Conservation (phyloP, 2,113 vertebrate species). For the Reinhardtius hippoglossoides region DNA sequence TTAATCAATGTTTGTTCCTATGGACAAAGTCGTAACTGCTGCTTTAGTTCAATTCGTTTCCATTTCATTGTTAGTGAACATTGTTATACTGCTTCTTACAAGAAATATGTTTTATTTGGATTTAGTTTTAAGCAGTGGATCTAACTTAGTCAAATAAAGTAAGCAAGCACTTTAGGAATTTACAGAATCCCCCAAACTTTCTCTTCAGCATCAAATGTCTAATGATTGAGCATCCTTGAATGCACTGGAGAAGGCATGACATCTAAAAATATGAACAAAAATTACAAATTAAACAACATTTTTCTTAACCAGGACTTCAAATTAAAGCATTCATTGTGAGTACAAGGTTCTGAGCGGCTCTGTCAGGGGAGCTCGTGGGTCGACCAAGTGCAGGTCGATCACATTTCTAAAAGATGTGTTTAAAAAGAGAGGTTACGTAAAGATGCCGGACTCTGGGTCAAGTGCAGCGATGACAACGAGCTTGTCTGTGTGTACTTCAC, state of each 20-base stretch:
- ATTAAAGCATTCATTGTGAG: conserved; percentile 26
- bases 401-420: conserved; percentile 7
- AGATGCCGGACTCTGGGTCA: conserved; percentile 42
- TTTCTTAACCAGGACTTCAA: not conserved
- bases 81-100: too few species aligned
- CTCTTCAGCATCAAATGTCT: not conserved
- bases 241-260: not conserved
- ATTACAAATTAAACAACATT: not conserved
- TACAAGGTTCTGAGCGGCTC: not conserved
- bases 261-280: not conserved
- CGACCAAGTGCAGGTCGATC: not conserved
- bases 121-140: too few species aligned
- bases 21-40: too few species aligned
- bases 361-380: not conserved
- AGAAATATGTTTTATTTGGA: not conserved
- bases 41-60: too few species aligned
- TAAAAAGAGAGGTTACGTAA: not conserved
- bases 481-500: conserved; percentile 29
- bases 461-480: conserved; percentile 40
- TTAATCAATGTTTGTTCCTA: not conserved
- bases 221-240: not conserved
- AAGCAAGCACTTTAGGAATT: not conserved
- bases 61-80: too few species aligned
- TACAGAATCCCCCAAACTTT: not conserved
- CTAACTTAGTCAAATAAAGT: not conserved